Evolutionary conservation across 2,113 vertebrate species (phyloP).

Genomic region (Oenanthe melanoleuca): DNA sequence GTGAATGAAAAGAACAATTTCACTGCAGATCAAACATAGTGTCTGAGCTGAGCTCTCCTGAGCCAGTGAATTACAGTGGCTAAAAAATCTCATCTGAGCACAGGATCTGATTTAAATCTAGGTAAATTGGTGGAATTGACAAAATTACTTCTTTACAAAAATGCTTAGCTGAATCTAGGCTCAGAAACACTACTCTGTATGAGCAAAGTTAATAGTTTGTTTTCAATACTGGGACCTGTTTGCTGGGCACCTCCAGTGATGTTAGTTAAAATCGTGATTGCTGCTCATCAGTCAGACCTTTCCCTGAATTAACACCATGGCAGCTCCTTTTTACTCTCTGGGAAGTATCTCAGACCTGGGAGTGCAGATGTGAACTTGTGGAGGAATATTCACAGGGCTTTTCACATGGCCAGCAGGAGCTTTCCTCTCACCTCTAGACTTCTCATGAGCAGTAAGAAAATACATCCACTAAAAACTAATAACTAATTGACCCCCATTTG

Average conservation of each 20-base stretch:
- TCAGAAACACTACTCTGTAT: not conserved
- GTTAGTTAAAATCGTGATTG: not conserved
- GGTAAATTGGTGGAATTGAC: not conserved
- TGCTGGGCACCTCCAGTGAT: not conserved
- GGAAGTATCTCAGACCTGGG: not conserved
- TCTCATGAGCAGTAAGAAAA: not conserved
- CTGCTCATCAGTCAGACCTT: not conserved
- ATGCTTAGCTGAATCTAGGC: not conserved
- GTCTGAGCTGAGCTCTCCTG: not conserved
- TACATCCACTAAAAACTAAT: not conserved
- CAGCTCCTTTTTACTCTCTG: not conserved
- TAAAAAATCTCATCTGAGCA: not conserved
- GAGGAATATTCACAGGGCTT: not conserved
- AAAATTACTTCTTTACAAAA: not conserved
- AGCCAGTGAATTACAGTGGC: not conserved
- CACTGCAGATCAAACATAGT: not conserved
- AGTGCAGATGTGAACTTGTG: not conserved
- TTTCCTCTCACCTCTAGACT: not conserved
- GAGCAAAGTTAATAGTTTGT: not conserved
- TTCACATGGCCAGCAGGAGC: not conserved
- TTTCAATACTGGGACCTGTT: not conserved
- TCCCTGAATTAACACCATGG: not conserved
- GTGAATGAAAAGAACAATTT: slow-evolving; percentile 22
- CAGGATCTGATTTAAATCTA: not conserved
- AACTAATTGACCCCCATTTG: not conserved